Evolutionary conservation across 2,113 vertebrate genomes (phyloP), one percentile per base, ranked within the genome.

Genomic region (Equus przewalskii): DNA sequence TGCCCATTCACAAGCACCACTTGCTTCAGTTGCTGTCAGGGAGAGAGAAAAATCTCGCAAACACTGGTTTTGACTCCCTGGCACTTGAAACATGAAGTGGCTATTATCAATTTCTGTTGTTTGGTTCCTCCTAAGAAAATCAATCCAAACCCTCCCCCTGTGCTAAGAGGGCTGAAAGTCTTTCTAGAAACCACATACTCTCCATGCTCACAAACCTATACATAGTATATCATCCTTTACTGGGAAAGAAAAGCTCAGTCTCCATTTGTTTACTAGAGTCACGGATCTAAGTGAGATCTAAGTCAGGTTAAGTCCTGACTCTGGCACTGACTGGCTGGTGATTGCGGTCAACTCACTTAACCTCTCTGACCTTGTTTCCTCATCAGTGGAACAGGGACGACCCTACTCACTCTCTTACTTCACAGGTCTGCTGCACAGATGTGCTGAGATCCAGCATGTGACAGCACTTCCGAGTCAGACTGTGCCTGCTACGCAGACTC

Each of bases 71-170:
- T 46, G 30, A 78, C 36, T 80, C 13, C 54, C 28, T 11, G 28
- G 87, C 12, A 54, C 30, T 19, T 44, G 82, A 75, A 86, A 46
- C 41, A 64, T 12, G 30, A 95, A 85, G 78, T 51, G 16, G 24
- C 30, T 51, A 36, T 24, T 90, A 30, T 51, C 51, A 56, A 82
- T 24, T 75, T 95, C 28, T 56, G 65, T 18, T 80, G 65, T 36
- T 76, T 49, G 65, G 56, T 33, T 81, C 51, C 33, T 26, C 13
- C 18, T 62, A 49, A 67, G 82, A 95, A 96, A 91, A 95, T 41
- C 26, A 69, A 41, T 44, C 18, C 56, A 60, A 64, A 60, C 3
- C 69, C 51, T 64, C 3, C 21, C 9, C 22, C 24, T 44, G 26
- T 28, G 21, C 30, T 41, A 36, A 62, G 21, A 36, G 46, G 58